Base-by-base conservation (phyloP, 2,113 vertebrate species). In the Onychostruthus taczanowskii region DNA sequence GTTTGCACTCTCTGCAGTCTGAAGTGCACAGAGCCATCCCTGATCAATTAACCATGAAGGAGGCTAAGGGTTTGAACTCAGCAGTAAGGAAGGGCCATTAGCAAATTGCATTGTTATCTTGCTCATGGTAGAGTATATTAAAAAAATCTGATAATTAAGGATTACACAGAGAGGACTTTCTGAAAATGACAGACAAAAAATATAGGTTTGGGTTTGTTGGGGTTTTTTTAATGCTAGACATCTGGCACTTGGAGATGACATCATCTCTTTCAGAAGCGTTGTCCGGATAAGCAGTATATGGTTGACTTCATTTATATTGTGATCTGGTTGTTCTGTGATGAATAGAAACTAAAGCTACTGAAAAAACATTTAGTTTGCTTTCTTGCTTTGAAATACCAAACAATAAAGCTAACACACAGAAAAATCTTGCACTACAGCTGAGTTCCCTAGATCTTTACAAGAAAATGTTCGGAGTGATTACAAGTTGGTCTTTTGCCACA, bases 321-420 rank as follows among this genome's bases (percentile, higher is more conserved):
- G 52, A 15, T 59, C 76, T 76, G 61, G 52, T 62, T 84, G 27
- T 96, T 94, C 44, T 93, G 14, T 30, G 28, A 59, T 91, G 87
- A 94, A 59, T 81, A 76, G 64, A 69, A 94, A 81, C 81, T 61
- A 39, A 89, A 67, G n/a, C 52, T 86, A 33, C 72, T 85, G 79
- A 83, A 94, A 96, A 93, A 83, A 68, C 41, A 80, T 76, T 94
- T 92, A 63, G 49, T 94, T 94, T 96, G 49, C 69, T 92, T 89
- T 89, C 80, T 79, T 90, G 68, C 83, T 79, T 82, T 90, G 85
- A 95, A 93, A 67, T 76, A 59, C 62, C 31, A 64, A 84, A 80
- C 68, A 86, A 46, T 77, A 78, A 78, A 44, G 10, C 35, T 80
- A 93, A 50, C 70, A n/a, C 31, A 39, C 58, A 62, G 56, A 49